Evolutionary conservation across 1,140 invertebrate species (phyloP), one percentile per base, ranked within the genome.

Genomic region (Nylanderia fulva): DNA sequence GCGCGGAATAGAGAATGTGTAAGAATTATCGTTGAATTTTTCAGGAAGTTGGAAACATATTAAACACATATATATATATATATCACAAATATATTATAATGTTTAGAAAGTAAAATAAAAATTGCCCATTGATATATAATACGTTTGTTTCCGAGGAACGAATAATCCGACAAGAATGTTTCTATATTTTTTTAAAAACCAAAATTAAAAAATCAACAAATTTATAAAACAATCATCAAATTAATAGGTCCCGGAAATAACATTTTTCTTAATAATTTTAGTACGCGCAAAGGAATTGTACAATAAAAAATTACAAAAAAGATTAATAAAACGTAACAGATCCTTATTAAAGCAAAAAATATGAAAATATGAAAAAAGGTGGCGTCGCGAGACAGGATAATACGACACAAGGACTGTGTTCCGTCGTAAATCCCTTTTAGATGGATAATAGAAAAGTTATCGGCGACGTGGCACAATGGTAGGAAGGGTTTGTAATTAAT

Each of bases 401-500:
- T 83, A 86, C 24, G 45, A 0, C 60, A 8, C 42, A 36, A 42
- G 29, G 54, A 74, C 45, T 63, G n/a, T 63, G n/a, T 60, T 39
- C 61, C 21, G 72, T 27, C 80, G 77, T 87, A 91, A 91, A 91
- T 87, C 88, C 82, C 88, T 84, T 87, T 91, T 90, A 91, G 83
- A 86, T 61, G 84, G 80, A 87, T 89, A 91, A 91, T 91, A 89
- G 90, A 86, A 89, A 91, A 91, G 80, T 87, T 89, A 91, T 91
- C 84, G 90, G 69, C 85, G 54, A 27, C 77, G 71, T 27, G 58
- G 45, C 13, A 86, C 84, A 86, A 90, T 90, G 39, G 71, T 82
- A 42, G 82, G 82, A 63, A 80, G 86, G 71, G 68, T 83, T 80
- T 83, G 80, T 92, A 92, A 93, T 93, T 93, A 92, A 92, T 93